phyloP scores from a whole-genome alignment of 1,140 invertebrate species.

The Octopus sinensis region DNA sequence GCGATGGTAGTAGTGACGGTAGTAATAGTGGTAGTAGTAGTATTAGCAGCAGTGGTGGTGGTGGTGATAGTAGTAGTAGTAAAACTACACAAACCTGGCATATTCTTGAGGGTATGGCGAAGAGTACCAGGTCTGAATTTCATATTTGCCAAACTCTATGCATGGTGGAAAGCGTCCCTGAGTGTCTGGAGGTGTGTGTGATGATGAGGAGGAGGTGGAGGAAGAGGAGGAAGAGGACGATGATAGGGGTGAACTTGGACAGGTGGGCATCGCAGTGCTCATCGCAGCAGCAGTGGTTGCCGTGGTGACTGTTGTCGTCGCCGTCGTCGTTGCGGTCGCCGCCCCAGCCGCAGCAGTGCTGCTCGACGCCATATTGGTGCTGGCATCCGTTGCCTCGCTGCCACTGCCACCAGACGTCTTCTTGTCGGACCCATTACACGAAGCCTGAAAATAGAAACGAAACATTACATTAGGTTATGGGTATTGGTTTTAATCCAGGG shows the following conservation, averaged over 20 bases:
- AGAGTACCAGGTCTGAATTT: constrained; percentile 99
- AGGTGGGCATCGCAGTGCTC: constrained; percentile 9
- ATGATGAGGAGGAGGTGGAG: neutral
- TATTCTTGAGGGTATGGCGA: constrained; percentile 97
- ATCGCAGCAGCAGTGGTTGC: neutral
- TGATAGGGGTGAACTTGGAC: constrained; percentile 11
- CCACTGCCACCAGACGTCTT: neutral
- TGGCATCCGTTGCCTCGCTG: neutral
- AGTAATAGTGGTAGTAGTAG: too few relatives aligned
- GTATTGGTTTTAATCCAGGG: too few relatives aligned
- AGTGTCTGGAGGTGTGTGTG: constrained; percentile 24
- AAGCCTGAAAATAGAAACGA: constrained; percentile 1
- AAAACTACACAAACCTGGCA: constrained; percentile 67
- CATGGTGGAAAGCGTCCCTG: constrained; percentile 50
- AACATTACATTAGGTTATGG: neutral
- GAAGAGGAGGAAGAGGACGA: too few relatives aligned
- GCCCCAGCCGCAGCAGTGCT: neutral
- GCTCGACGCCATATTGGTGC: neutral
- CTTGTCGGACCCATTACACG: constrained; percentile 11
- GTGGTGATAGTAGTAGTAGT: too few relatives aligned
- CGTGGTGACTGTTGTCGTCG: neutral
- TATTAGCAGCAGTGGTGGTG: too few relatives aligned
- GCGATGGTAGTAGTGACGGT: too few relatives aligned
- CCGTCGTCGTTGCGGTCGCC: neutral
- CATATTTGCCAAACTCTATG: constrained; percentile 93